Percentiles rank a stretch among this genome's conserved stretches.
Evolutionary conservation across 2,888 invertebrate genomes (phyloP).

Genomic region (Osmoderma eremita): DNA sequence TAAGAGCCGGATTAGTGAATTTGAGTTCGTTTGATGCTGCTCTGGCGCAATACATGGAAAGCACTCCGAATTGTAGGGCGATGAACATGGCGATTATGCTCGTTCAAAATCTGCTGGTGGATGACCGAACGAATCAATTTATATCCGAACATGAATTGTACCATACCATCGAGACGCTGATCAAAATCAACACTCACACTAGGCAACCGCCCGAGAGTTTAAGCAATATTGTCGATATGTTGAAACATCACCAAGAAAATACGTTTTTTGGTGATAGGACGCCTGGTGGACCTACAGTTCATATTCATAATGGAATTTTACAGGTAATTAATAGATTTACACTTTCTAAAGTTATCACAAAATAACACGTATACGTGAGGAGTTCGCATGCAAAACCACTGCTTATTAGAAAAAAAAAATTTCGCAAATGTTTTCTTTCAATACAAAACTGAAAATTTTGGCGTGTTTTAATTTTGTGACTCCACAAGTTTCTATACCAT

Average conservation of each 20-base stretch:
- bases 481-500: too few species aligned
- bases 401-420: too few species aligned
- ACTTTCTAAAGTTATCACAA: not conserved
- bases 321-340: conserved; percentile 71
- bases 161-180: conserved; percentile 86
- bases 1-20: conserved; percentile 84
- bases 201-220: conserved; percentile 86
- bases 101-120: conserved; percentile 86
- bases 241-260: conserved; percentile 78
- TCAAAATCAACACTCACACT: conserved; percentile 78
- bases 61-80: conserved; percentile 66
- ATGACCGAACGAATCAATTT: conserved; percentile 80
- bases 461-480: too few species aligned
- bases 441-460: too few species aligned
- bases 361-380: too few species aligned
- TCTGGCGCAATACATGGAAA: conserved; percentile 87
- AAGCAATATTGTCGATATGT: conserved; percentile 81
- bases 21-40: conserved; percentile 85
- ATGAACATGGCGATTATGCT: conserved; percentile 86
- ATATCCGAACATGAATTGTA: conserved; percentile 86
- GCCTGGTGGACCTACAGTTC: conserved; percentile 83
- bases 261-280: conserved; percentile 80
- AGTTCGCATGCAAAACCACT: too few species aligned
- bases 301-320: conserved; percentile 92
- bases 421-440: too few species aligned